These are phyloP conservation scores for Lamproptera curius DNA, from an alignment of 2,888 invertebrate species.

Conservation along the genomic window DNA sequence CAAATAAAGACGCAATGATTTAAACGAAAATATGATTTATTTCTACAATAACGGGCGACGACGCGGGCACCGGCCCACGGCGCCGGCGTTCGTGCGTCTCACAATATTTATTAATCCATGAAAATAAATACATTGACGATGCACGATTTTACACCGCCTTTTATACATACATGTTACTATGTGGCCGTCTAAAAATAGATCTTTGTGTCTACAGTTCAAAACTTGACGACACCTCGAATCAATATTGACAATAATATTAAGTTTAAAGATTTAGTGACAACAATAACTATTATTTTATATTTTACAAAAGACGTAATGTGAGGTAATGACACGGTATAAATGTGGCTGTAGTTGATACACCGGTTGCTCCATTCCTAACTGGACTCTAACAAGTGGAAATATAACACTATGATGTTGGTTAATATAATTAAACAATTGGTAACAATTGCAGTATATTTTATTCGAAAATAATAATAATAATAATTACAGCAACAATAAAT, in stretches of 20 bases:
- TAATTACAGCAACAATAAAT: conserved; percentile 18
- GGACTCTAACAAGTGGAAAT: conserved; percentile 33
- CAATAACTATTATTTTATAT: conserved; percentile 62
- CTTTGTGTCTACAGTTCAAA: conserved; percentile 50
- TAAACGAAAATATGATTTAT: conserved; percentile 79
- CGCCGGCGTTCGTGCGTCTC: conserved; percentile 63
- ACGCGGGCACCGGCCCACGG: conserved; percentile 37
- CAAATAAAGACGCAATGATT: conserved; percentile 49
- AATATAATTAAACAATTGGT: conserved; percentile 20
- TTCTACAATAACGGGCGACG: conserved; percentile 70
- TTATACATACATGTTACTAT: conserved; percentile 53
- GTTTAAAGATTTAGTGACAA: conserved; percentile 65
- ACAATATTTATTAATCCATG: conserved; percentile 68
- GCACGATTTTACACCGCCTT: conserved; percentile 51
- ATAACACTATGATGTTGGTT: conserved; percentile 18
- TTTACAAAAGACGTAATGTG: conserved; percentile 64
- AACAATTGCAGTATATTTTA: conserved; percentile 22
- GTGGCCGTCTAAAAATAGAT: conserved; percentile 62
- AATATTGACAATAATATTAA: conserved; percentile 61
- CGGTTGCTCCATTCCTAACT: conserved; percentile 52
- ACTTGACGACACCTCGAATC: conserved; percentile 61
- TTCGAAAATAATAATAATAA: conserved; percentile 19
- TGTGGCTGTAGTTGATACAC: conserved; percentile 42
- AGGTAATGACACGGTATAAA: conserved; percentile 67
- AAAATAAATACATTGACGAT: conserved; percentile 68